Evolutionary conservation across 2,113 vertebrate genomes (phyloP).

Genomic region (Mirza zaza): DNA sequence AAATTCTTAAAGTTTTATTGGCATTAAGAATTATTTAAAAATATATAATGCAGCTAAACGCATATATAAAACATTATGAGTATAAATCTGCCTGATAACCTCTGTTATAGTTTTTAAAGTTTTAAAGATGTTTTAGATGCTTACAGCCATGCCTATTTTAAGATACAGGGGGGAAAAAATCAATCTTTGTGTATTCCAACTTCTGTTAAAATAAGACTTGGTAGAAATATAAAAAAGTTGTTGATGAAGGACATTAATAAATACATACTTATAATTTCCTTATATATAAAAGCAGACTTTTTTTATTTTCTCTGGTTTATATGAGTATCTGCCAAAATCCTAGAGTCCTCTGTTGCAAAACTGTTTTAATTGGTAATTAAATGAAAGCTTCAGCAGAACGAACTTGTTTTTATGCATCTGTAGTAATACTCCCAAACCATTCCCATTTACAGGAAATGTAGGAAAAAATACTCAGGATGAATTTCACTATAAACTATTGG

Average conservation of each 20-base stretch:
- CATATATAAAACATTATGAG: not conserved
- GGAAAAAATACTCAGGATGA: not conserved
- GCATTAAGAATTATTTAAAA: conserved; percentile 19
- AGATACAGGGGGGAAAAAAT: not conserved
- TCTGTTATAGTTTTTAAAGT: not conserved
- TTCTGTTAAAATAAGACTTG: not conserved
- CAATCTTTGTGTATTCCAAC: not conserved
- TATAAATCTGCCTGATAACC: not conserved
- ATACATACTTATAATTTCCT: not conserved
- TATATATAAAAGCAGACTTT: conserved; percentile 18
- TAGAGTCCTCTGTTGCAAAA: not conserved
- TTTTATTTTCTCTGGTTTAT: not conserved
- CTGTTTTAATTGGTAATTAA: not conserved
- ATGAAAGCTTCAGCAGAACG: not conserved
- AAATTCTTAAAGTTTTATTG: not conserved
- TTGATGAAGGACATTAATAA: not conserved
- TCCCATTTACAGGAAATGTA: not conserved
- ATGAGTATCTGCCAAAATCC: not conserved
- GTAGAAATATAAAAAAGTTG: not conserved
- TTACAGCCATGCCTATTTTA: not conserved
- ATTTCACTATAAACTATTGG: not conserved
- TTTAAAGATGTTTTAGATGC: not conserved
- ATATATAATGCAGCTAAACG: not conserved
- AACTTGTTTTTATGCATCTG: not conserved
- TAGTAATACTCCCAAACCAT: not conserved